These are phyloP conservation scores for Tetrax tetrax DNA, from an alignment of 2,113 vertebrate species.

Conservation along the genomic window DNA sequence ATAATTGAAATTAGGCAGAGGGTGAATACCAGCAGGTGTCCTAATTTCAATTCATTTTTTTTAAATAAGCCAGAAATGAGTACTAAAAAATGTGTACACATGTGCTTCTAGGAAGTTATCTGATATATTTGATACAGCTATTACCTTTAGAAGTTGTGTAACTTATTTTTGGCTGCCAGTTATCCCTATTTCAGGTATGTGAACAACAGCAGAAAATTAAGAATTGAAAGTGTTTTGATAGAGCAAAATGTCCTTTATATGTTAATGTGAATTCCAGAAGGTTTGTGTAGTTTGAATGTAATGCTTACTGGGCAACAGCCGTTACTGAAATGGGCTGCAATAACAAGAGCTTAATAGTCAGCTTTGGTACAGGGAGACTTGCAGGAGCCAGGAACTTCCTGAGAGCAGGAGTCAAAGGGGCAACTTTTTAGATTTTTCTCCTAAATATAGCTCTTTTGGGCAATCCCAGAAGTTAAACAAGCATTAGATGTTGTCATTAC, in stretches of 20 bases:
- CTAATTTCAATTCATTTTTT: background rate
- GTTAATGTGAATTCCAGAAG: slow-evolving; percentile 39
- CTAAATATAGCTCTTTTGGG: slow-evolving; percentile 38
- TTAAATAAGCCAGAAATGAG: background rate
- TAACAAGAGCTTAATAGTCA: slow-evolving; percentile 46
- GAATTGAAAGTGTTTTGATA: background rate
- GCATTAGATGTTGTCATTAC: slow-evolving; percentile 40
- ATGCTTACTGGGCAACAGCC: slow-evolving; percentile 9
- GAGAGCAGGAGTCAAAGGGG: slow-evolving; percentile 16
- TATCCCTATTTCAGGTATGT: background rate
- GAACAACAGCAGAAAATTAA: slow-evolving; percentile 1
- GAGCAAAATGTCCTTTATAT: slow-evolving; percentile 21
- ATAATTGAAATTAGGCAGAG: slow-evolving; percentile 37
- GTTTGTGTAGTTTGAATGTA: background rate
- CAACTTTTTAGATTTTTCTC: slow-evolving; percentile 18
- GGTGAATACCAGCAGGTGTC: slow-evolving; percentile 16
- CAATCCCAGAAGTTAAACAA: slow-evolving; percentile 60
- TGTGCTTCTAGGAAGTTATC: background rate
- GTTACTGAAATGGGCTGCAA: slow-evolving; percentile 29
- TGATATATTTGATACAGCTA: background rate
- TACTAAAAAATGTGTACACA: background rate
- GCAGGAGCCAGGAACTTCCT: slow-evolving; percentile 57
- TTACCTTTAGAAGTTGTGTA: background rate
- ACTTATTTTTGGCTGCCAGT: background rate
- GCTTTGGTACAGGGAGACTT: slow-evolving; percentile 42